A percentile compares a stretch with the other conserved stretches of the same genome.
Conservation (phyloP, 2,797 vertebrate species). For the Taenioides sp. region DNA sequence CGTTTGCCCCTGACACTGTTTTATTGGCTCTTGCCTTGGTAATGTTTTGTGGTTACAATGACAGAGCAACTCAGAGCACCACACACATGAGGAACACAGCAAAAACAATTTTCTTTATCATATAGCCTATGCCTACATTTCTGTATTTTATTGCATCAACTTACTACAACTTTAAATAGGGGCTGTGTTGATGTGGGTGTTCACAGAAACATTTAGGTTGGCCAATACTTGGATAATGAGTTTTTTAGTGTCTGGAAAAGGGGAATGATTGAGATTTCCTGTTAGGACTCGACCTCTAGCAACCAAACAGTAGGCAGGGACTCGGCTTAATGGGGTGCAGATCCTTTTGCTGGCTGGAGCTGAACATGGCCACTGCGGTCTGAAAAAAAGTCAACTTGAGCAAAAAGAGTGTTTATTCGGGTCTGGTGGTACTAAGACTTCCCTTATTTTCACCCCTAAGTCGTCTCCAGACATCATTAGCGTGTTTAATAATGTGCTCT, state of each 20-base stretch:
- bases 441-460: background rate
- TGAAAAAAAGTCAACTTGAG: slow-evolving; percentile 5
- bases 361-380: background rate
- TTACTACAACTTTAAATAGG: background rate
- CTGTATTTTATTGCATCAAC: background rate
- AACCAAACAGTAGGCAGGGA: slow-evolving; percentile 5
- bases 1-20: no score
- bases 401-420: slow-evolving; percentile 7
- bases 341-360: background rate
- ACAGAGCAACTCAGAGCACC: no score
- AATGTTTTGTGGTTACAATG: no score
- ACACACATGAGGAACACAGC: no score
- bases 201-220: background rate
- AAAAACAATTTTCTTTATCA: background rate
- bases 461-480: slow-evolving; percentile 8
- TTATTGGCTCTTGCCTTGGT: no score
- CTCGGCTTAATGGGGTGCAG: slow-evolving; percentile 8
- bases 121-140: background rate
- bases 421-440: slow-evolving; percentile 1
- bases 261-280: slow-evolving; percentile 1
- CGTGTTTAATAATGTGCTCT: slow-evolving; percentile 15
- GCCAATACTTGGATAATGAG: background rate
- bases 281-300: background rate
- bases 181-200: background rate
- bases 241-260: background rate